A percentile compares a stretch with the other conserved stretches of the same genome.
Evolutionary conservation across 2,113 vertebrate genomes (phyloP).

Genomic region (Bos javanicus): DNA sequence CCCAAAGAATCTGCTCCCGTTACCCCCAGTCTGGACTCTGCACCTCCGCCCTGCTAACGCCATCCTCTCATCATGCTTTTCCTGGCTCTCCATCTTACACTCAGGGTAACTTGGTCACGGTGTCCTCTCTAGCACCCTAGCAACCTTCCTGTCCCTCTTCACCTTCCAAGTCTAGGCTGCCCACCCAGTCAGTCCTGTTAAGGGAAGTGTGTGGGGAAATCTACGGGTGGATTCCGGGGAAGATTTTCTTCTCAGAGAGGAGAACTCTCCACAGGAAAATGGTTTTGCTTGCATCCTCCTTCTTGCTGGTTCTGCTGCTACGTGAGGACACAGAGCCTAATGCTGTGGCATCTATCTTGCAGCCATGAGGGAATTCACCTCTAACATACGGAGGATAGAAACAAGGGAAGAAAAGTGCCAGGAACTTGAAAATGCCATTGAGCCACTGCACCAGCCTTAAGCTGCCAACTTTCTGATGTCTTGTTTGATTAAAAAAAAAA

Average conservation of each 20-base stretch:
- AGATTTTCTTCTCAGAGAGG: neutral
- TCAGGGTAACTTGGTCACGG: neutral
- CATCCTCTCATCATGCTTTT: neutral
- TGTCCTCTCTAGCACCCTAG: neutral
- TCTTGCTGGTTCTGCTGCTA: neutral
- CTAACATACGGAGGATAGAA: neutral
- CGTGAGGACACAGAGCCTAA: neutral
- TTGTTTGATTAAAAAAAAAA: neutral
- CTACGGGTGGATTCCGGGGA: neutral
- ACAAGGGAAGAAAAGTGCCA: neutral
- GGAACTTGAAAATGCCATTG: neutral
- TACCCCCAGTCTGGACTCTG: neutral
- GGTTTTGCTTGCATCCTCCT: neutral
- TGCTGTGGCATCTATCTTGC: neutral
- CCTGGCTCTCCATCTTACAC: neutral
- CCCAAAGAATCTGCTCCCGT: fast-evolving
- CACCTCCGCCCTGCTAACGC: neutral
- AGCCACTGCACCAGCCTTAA: neutral
- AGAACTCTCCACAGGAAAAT: neutral
- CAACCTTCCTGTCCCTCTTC: too few species aligned
- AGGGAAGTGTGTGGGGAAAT: neutral
- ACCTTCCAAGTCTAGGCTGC: neutral
- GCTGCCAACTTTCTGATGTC: neutral
- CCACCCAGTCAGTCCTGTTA: neutral
- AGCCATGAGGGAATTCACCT: neutral